phyloP scores from a whole-genome alignment of 2,113 vertebrate genomes.

The Ibidorhyncha struthersii region DNA sequence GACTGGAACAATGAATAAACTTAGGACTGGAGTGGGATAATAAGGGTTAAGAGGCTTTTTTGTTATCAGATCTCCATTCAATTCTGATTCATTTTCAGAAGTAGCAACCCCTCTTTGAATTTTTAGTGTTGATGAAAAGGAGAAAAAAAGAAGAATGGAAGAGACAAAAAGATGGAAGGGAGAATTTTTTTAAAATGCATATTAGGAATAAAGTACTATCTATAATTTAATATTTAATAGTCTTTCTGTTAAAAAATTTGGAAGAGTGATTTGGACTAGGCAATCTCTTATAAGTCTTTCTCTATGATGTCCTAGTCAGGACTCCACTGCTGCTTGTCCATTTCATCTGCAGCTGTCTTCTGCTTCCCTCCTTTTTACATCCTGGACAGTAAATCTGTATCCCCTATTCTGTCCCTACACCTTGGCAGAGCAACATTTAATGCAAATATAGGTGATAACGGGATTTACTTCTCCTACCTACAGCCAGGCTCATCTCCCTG shows the following conservation, averaged over 20 bases:
- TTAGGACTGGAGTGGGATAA: neutral
- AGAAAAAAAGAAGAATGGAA: neutral
- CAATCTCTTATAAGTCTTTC: neutral
- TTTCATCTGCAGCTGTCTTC: neutral
- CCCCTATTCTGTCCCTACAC: neutral
- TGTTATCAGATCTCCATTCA: neutral
- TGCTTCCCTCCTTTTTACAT: neutral
- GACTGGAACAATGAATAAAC: neutral
- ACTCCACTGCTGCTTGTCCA: neutral
- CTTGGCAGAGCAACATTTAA: neutral
- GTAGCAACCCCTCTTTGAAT: neutral
- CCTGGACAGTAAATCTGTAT: neutral
- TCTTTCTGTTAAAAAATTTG: neutral
- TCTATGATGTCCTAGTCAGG: neutral
- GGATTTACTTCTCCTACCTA: neutral
- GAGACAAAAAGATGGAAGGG: neutral
- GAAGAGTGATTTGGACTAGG: neutral
- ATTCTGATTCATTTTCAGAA: conserved; percentile 7
- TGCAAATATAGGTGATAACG: neutral
- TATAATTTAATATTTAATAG: neutral
- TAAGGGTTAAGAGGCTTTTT: neutral
- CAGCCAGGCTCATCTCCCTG: neutral
- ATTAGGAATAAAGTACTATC: neutral
- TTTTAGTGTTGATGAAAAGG: neutral
- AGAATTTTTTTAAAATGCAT: neutral